A percentile compares a stretch with the other conserved stretches of the same genome.
Conservation (phyloP, 1,140 invertebrate genomes). For the Sinella curviseta region DNA sequence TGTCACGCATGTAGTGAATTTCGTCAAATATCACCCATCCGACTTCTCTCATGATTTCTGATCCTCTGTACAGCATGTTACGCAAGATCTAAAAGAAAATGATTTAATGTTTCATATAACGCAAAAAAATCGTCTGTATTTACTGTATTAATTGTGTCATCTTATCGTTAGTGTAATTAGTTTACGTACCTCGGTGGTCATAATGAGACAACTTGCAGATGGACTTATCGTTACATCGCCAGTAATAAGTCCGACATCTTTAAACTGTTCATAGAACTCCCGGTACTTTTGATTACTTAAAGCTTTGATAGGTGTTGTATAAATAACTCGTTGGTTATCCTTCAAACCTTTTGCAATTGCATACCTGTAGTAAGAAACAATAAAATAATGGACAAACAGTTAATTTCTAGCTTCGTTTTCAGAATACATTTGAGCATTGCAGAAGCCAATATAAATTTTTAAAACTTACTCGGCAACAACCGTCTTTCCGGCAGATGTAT, state of each 20-base stretch:
- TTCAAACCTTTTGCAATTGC: slow-evolving; percentile 69
- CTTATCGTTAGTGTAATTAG: background rate
- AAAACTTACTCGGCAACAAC: slow-evolving; percentile 92
- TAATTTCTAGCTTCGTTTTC: background rate
- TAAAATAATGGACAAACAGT: too few relatives aligned
- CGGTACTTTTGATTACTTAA: slow-evolving; percentile 99
- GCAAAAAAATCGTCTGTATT: too few relatives aligned
- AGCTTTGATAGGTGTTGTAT: slow-evolving; percentile 99
- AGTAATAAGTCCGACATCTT: slow-evolving; percentile 96
- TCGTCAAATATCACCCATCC: slow-evolving; percentile 99
- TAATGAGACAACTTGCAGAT: slow-evolving; percentile 94
- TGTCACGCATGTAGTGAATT: slow-evolving; percentile 99
- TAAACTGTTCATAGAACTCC: slow-evolving; percentile 96
- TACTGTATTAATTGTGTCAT: background rate
- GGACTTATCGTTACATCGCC: slow-evolving; percentile 99
- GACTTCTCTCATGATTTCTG: slow-evolving; percentile 96
- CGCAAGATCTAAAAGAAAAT: slow-evolving; percentile 75
- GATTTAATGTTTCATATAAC: background rate
- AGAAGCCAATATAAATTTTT: too few relatives aligned
- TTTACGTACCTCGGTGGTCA: slow-evolving; percentile 92
- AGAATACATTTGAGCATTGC: background rate
- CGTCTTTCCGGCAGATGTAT: slow-evolving; percentile 99
- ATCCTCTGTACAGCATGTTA: slow-evolving; percentile 98
- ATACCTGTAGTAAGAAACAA: slow-evolving; percentile 58
- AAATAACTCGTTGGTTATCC: slow-evolving; percentile 88